Conservation (phyloP, 2,797 vertebrate genomes). For the Echeneis naucrates region DNA sequence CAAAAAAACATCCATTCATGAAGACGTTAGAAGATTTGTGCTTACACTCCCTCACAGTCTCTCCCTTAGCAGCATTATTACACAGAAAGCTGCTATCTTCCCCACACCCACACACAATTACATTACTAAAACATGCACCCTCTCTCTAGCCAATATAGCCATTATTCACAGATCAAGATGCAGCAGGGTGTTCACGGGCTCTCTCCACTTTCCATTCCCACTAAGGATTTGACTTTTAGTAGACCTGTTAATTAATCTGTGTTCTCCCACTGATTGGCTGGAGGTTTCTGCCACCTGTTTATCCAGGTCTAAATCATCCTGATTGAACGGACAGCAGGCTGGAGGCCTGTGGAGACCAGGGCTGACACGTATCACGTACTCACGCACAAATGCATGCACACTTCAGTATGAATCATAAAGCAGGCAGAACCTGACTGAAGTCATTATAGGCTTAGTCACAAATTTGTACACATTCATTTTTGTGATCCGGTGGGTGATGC, state of each 20-base stretch:
- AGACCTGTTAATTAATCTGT: slow-evolving; percentile 76
- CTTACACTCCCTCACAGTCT: slow-evolving; percentile 6
- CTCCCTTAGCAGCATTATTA: not conserved
- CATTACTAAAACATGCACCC: slow-evolving; percentile 45
- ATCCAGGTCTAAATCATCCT: slow-evolving; percentile 76
- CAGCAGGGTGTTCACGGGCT: slow-evolving; percentile 47
- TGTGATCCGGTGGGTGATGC: not conserved
- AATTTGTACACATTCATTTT: not conserved
- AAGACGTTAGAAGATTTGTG: slow-evolving; percentile 34
- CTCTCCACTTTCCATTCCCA: slow-evolving; percentile 51
- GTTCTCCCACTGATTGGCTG: slow-evolving; percentile 79
- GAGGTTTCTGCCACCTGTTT: slow-evolving; percentile 82
- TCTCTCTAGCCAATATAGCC: slow-evolving; percentile 26
- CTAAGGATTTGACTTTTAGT: slow-evolving; percentile 61
- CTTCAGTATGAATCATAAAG: slow-evolving; percentile 40
- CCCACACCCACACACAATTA: slow-evolving; percentile 27
- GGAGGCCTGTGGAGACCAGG: slow-evolving; percentile 57
- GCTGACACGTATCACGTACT: slow-evolving; percentile 33
- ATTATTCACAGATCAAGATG: slow-evolving; percentile 51
- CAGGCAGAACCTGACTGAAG: slow-evolving; percentile 32
- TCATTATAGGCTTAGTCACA: slow-evolving; percentile 15
- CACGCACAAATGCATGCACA: slow-evolving; percentile 1
- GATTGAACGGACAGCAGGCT: slow-evolving; percentile 77
- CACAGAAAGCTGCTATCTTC: slow-evolving; percentile 16
- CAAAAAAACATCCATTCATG: slow-evolving; percentile 36